These are phyloP conservation scores for Gavia stellata DNA, from an alignment of 2,113 vertebrate genomes.

Conservation along the genomic window DNA sequence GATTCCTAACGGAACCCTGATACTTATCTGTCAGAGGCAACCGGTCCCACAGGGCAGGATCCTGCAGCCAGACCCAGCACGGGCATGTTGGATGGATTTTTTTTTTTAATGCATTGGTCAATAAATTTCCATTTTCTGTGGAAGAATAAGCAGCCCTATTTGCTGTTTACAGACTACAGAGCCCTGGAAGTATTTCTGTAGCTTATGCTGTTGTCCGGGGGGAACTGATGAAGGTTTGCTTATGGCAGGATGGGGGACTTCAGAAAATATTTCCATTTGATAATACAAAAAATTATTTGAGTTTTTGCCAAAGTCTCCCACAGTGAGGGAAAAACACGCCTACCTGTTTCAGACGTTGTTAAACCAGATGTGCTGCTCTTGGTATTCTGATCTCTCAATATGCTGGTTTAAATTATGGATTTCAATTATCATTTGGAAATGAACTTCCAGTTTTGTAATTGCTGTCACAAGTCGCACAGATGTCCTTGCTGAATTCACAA, in stretches of 20 bases:
- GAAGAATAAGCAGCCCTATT: background rate
- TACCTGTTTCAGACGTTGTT: background rate
- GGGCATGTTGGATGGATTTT: accelerated
- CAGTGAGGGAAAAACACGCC: accelerated
- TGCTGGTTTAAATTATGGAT: background rate
- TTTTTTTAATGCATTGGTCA: background rate
- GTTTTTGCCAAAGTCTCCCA: background rate
- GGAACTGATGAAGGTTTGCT: background rate
- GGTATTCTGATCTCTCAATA: background rate
- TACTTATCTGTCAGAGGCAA: background rate
- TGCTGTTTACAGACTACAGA: background rate
- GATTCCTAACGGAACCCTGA: background rate
- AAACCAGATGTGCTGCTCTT: background rate
- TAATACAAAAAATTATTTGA: background rate
- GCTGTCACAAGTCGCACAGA: background rate
- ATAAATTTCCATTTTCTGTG: background rate
- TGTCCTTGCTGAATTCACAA: background rate
- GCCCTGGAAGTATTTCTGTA: background rate
- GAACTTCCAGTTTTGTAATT: background rate
- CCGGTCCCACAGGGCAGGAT: background rate
- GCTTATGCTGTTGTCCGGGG: background rate
- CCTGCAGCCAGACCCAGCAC: accelerated
- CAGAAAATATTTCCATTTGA: conserved; percentile 27
- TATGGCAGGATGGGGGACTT: background rate
- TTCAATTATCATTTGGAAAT: background rate